Evolutionary conservation across 2,113 vertebrate genomes (phyloP).

Genomic region (Andinoacara biseriatus): DNA sequence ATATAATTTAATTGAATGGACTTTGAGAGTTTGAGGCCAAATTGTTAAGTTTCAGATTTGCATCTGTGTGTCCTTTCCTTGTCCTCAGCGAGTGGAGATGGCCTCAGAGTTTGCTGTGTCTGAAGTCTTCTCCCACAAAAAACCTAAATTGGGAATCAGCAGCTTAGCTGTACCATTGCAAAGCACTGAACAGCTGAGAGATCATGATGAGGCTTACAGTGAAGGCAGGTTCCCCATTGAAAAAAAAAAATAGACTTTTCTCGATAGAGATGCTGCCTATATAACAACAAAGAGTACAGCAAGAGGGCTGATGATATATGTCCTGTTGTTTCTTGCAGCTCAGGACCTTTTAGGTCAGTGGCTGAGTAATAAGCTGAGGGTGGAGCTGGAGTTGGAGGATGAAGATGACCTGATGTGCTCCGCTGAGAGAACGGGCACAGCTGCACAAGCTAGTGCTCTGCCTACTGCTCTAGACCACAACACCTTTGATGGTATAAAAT

Average conservation of each 20-base stretch:
- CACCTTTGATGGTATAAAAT: constrained; percentile 87
- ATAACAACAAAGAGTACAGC: not conserved
- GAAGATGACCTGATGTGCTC: constrained; percentile 70
- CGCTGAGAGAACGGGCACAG: constrained; percentile 39
- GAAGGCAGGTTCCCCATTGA: constrained; percentile 83
- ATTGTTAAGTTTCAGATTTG: not conserved
- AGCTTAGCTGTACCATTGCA: constrained; percentile 68
- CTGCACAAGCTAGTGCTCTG: constrained; percentile 22
- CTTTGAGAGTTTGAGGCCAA: not conserved
- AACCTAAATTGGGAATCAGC: constrained; percentile 46
- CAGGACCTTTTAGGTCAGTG: constrained; percentile 87
- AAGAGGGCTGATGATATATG: not conserved
- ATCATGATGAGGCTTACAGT: constrained; percentile 82
- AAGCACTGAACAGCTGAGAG: constrained; percentile 78
- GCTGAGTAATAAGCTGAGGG: constrained; percentile 85
- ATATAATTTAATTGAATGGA: too few species aligned
- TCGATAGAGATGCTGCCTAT: constrained; percentile 11
- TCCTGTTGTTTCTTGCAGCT: constrained; percentile 74
- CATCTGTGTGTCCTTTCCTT: not conserved
- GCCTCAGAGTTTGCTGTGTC: constrained; percentile 83
- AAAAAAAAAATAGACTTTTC: not conserved
- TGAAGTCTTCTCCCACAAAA: constrained; percentile 78
- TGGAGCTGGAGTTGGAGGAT: constrained; percentile 80
- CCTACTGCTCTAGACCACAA: constrained; percentile 58
- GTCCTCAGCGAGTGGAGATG: constrained; percentile 80